Percentiles rank a stretch among this genome's conserved stretches.
Evolutionary conservation across 1,140 invertebrate species (phyloP).

Genomic region (Drosophila orena): DNA sequence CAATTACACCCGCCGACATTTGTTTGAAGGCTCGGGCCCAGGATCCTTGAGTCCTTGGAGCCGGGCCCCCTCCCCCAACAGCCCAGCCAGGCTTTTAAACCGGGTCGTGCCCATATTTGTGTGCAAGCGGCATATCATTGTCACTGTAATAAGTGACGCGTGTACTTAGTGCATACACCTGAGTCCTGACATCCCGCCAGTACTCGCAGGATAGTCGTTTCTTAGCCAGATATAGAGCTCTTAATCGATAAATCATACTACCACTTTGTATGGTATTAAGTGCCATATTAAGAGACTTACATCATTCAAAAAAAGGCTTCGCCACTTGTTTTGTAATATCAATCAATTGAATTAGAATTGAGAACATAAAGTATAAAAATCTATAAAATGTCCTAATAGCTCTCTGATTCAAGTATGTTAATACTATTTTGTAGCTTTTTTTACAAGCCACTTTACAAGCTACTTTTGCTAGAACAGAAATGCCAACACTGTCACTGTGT

Average conservation of each 20-base stretch:
- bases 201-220: neutral
- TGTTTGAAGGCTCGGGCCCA: constrained; percentile 27
- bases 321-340: no score
- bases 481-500: constrained; percentile 15
- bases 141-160: constrained; percentile 81
- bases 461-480: neutral
- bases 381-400: no score
- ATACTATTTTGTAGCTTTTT: no score
- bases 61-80: neutral
- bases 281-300: no score
- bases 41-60: neutral
- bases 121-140: constrained; percentile 68
- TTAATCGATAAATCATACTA: no score
- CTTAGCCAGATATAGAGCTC: neutral
- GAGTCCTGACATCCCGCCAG: constrained; percentile 1
- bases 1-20: constrained; percentile 77
- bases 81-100: constrained; percentile 7
- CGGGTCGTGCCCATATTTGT: constrained; percentile 47
- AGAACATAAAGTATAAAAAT: no score
- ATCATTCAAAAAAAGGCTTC: no score
- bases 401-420: no score
- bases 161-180: constrained; percentile 63
- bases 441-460: no score
- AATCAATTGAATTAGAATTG: no score
- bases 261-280: no score